Percentiles rank a stretch among this genome's conserved stretches.
Evolutionary conservation across 35 echinoderm and acorn worm genomes (phyloP).

Genomic region (Ophioderma brevispina): DNA sequence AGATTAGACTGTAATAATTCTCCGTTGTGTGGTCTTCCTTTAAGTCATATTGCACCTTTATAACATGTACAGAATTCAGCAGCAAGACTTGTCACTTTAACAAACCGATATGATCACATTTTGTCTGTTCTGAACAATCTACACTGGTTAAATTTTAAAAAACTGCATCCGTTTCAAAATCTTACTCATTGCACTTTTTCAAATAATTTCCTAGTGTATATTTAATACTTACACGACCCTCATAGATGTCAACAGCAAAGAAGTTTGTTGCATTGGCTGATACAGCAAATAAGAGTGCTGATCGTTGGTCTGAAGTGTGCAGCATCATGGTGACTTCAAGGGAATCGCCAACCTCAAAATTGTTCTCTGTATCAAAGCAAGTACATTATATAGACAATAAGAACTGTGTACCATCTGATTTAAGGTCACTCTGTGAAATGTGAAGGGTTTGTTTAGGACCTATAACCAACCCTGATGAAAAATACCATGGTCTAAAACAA

Average conservation of each 20-base stretch:
- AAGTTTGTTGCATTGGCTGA: slow-evolving; percentile 50
- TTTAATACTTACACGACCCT: slow-evolving; percentile 74
- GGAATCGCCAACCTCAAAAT: slow-evolving; percentile 16
- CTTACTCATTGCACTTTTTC: too few species aligned
- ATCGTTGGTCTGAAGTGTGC: slow-evolving; percentile 40
- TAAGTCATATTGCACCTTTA: too few species aligned
- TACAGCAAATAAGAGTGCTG: slow-evolving; percentile 66
- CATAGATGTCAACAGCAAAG: slow-evolving; percentile 77
- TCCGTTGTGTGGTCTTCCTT: background rate
- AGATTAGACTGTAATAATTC: too few species aligned
- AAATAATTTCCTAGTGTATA: background rate
- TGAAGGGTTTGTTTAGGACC: background rate
- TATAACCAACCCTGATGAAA: background rate
- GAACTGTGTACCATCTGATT: background rate
- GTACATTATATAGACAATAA: background rate
- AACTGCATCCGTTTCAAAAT: too few species aligned
- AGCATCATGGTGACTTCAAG: slow-evolving; percentile 45
- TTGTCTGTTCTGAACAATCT: too few species aligned
- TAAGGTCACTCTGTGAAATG: background rate
- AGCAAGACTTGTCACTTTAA: too few species aligned
- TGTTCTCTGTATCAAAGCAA: slow-evolving; percentile 49
- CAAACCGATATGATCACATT: too few species aligned
- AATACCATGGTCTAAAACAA: background rate
- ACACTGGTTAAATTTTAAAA: too few species aligned
- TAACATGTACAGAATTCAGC: too few species aligned